Percentiles rank a stretch among this genome's conserved stretches.
These are phyloP conservation scores for Dendrolimus pini DNA, from an alignment of 2,888 invertebrate genomes.

Conservation along the genomic window DNA sequence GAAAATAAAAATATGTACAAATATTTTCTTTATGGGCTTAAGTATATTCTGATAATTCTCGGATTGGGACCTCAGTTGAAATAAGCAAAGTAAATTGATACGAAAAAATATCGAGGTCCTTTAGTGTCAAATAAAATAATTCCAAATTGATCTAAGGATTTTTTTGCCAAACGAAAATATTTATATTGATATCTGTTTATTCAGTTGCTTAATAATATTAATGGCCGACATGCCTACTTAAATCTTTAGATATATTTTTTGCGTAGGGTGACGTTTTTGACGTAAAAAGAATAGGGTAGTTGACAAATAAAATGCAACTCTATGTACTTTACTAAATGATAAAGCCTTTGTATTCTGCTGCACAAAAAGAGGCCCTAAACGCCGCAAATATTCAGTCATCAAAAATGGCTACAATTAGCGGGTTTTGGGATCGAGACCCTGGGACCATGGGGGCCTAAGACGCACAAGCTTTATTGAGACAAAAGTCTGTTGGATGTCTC, in stretches of 20 bases:
- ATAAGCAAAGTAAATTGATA: conserved; percentile 15
- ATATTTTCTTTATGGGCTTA: background rate
- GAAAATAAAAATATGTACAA: background rate
- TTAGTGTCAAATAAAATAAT: conserved; percentile 8
- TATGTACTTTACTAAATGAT: no score
- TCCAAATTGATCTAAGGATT: conserved; percentile 6
- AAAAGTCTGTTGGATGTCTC: no score
- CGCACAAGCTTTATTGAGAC: no score
- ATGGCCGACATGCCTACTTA: background rate
- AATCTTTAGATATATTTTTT: conserved; percentile 5
- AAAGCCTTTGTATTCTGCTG: no score
- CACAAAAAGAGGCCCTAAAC: no score
- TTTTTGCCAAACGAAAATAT: conserved; percentile 5
- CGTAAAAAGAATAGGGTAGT: no score
- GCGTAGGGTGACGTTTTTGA: background rate
- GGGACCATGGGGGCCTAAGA: no score
- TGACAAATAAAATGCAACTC: no score
- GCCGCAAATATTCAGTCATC: no score
- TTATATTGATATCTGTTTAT: conserved; percentile 4
- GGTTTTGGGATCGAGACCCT: no score
- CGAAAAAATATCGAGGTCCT: conserved; percentile 13
- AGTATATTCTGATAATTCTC: background rate
- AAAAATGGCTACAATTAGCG: no score
- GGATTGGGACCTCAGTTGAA: conserved; percentile 3
- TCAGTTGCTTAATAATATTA: conserved; percentile 2